Evolutionary conservation across 2,888 invertebrate genomes (phyloP), one percentile per base, ranked within the genome.

Genomic region (Lacanobia oleracea): DNA sequence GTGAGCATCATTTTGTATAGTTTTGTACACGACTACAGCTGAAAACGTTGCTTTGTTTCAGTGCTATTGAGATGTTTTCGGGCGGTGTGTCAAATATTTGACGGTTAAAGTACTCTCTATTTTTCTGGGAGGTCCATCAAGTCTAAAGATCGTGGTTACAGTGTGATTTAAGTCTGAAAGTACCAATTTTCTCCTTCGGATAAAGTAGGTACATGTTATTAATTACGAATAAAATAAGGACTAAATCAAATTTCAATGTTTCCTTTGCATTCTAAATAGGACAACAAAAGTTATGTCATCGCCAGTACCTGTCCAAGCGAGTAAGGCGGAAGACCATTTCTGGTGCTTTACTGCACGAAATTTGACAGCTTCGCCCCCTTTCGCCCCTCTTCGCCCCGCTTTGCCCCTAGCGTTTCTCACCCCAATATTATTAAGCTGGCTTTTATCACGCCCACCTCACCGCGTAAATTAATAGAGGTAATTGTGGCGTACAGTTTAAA

Each of bases 281-380:
- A 8, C 18, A 27, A 18, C 45, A 66, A 45, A 61, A 73, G 45
- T 57, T 69, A 50, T 64, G 81, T n/a, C 56, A 53, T 14, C 16
- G 50, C 87, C 84, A 89, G 92, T 92, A 93, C 91, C 81, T 88
- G 89, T 91, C 90, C 83, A 66, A 88, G 84, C 84, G 16, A 62
- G 23, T 83, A 84, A 75, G 88, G 86, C 85, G 86, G 89, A 88
- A 91, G 89, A 91, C 91, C 90, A 90, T 91, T 85, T 87, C 87
- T 88, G 77, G 83, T 89, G 93, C 91, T 93, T 92, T 91, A 91
- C 91, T 89, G 92, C 91, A 92, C 92, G 90, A 94, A 93, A 93
- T 93, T 94, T 93, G 93, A 93, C 94, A 93, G 90, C 89, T 78
- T 67, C 85, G 84, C 76, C 86, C 80, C 76, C 56, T n/a, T 33